Evolutionary conservation across 1,140 invertebrate species (phyloP), one percentile per base, ranked within the genome.

Genomic region (Tetramorium alpestre): DNA sequence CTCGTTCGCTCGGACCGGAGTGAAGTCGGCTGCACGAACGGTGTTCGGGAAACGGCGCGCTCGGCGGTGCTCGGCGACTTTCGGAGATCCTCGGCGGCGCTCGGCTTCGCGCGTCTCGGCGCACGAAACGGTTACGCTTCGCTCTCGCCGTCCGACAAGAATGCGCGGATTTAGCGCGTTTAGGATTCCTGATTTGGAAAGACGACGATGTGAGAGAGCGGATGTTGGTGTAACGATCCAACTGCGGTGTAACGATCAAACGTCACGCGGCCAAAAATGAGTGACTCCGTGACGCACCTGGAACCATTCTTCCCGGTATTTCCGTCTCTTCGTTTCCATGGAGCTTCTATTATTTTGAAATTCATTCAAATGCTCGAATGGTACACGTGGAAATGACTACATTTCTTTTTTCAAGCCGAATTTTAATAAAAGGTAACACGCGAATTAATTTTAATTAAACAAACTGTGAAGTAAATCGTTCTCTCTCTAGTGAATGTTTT

Each of bases 71-170:
- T 16, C 76, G 76, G 60, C n/a, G 49, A 73, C 70, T 11, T 47
- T 85, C 81, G 70, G 87, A 25, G 49, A 64, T 80, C 54, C 65
- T 75, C 89, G 87, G 77, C 86, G 76, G 18, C 5, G 51, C 13
- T 49, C 49, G 51, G 18, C 58, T 10, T 0, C 44, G 62, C 44
- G 41, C 56, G n/a, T 7, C 38, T 3, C 41, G 2, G 3, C 51
- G 11, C 11, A 51, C 8, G 10, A 51, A 51, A 54, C 28, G 70
- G 8, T n/a, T 41, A 5, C 18, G n/a, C 7, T 44, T 44, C 7
- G 22, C 8, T 13, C 22, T 47, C 69, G 22, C 22, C 22, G 11
- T 4, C 7, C n/a, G 16, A 16, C 33, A 25, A 18, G 44, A 72
- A 72, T 47, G 22, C 28, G 16, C 38, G 38, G 51, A 54, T 49